Base-by-base conservation (phyloP, 2,888 invertebrate species). In the Mechanitis mazaeus region DNA sequence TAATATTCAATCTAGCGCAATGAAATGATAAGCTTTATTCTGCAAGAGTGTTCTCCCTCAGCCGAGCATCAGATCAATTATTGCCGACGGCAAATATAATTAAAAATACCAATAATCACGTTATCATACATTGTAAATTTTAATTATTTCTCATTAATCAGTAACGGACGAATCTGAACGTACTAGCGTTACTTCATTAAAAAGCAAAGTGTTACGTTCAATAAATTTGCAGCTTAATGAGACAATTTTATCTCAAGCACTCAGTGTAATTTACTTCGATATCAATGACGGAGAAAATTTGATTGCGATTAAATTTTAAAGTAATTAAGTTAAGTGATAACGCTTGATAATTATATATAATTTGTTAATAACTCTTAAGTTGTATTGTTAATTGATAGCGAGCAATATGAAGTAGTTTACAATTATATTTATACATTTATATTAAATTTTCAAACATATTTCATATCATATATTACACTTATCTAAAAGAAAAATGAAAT, bases 141-240 rank as follows among this genome's bases (percentile, higher is more conserved):
- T 60, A 60, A 60, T 60, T 60, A 53, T 42, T 50, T 47, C 50
- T 56, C 47, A 53, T 60, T 60, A 56, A 56, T 60, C 53, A 60
- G 50, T 33, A 45, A n/a, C 60, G 58, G 38, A 46, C 38, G 28
- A 7, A 55, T 38, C 58, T 38, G 50, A 50, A 50, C n/a, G 56
- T 56, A 60, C 54, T 55, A 56, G 50, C 56, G 45, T 33, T 59
- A 59, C 59, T 35, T 59, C 56, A 59, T 59, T 55, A 61, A 59
- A 54, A 60, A 58, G 54, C 59, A 58, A 54, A 56, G 56, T 59
- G 58, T 61, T 63, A 59, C 68, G 63, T 62, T 50, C 55, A 61
- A 65, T 64, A 65, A 67, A 68, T 67, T 61, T 59, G 33, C 33
- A 55, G 38, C 47, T 60, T 67, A 67, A 68, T 67, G 67, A 67